Conservation (phyloP, 2,797 vertebrate genomes). For the Siniperca scherzeri region DNA sequence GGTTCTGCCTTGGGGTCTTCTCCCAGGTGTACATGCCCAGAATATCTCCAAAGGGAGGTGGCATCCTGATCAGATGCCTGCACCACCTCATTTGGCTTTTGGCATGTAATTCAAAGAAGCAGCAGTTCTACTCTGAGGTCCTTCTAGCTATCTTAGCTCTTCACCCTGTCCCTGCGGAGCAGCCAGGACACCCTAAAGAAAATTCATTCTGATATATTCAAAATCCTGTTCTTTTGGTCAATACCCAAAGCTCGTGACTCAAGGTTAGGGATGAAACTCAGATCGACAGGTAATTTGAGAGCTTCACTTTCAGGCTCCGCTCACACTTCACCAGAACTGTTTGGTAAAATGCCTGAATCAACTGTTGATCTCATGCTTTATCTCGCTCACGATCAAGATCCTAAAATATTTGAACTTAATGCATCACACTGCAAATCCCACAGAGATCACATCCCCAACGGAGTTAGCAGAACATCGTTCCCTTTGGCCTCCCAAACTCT, state of each 20-base stretch:
- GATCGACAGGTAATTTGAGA: conserved; percentile 29
- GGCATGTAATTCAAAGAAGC: conserved; percentile 15
- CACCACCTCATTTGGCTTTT: conserved; percentile 24
- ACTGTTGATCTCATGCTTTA: neutral
- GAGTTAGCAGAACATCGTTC: conserved; percentile 4
- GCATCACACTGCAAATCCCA: neutral
- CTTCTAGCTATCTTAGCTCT: conserved; percentile 10
- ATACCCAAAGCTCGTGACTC: neutral
- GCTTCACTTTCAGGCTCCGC: conserved; percentile 25
- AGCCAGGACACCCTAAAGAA: neutral
- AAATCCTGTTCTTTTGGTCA: conserved; percentile 22
- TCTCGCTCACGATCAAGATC: neutral
- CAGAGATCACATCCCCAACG: neutral
- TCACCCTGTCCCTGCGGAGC: neutral
- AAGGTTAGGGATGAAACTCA: conserved; percentile 13
- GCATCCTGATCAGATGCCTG: neutral
- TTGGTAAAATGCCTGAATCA: neutral
- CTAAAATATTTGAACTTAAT: conserved; percentile 5
- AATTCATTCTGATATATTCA: conserved; percentile 3
- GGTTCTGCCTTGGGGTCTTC: conserved; percentile 24
- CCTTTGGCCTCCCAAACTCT: neutral
- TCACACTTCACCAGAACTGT: conserved; percentile 9
- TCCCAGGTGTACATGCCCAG: conserved; percentile 11
- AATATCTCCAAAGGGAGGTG: conserved; percentile 9
- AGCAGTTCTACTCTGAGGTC: neutral